Evolutionary conservation across 2,113 vertebrate species (phyloP).

Genomic region (Lamprotornis superbus): DNA sequence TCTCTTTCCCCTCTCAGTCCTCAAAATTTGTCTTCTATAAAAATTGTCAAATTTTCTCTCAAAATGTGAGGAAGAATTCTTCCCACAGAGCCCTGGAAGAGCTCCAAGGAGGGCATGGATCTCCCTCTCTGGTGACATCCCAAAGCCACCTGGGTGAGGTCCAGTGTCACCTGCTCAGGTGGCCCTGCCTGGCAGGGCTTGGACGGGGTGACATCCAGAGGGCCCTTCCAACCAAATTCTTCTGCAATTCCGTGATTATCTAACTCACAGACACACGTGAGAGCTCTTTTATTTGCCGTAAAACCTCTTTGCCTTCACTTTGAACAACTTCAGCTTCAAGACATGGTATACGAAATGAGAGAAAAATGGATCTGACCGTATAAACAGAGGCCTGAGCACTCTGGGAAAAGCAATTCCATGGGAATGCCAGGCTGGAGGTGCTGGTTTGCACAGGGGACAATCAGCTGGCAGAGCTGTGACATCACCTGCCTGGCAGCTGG

Average conservation of each 20-base stretch:
- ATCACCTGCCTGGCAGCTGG: not conserved
- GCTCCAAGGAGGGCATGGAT: not conserved
- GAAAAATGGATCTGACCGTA: not conserved
- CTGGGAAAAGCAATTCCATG: rapidly evolving
- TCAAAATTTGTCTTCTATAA: rapidly evolving
- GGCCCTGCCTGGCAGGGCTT: not conserved
- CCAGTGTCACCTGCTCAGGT: not conserved
- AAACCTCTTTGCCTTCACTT: not conserved
- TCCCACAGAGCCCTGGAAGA: not conserved
- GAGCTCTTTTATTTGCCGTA: not conserved
- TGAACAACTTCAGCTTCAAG: not conserved
- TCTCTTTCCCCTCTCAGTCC: not conserved
- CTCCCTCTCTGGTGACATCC: not conserved
- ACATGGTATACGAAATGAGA: not conserved
- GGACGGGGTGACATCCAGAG: not conserved
- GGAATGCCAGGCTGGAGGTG: not conserved
- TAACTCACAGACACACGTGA: rapidly evolving
- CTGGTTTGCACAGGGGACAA: not conserved
- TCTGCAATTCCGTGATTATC: not conserved
- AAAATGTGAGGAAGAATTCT: rapidly evolving
- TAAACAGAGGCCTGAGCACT: too few species aligned
- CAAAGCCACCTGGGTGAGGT: not conserved
- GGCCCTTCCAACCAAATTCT: not conserved
- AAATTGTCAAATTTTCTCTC: not conserved
- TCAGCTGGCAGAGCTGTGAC: not conserved